Evolutionary conservation across 2,888 invertebrate species (phyloP), one percentile per base, ranked within the genome.

Genomic region (Agrotis ipsilon): DNA sequence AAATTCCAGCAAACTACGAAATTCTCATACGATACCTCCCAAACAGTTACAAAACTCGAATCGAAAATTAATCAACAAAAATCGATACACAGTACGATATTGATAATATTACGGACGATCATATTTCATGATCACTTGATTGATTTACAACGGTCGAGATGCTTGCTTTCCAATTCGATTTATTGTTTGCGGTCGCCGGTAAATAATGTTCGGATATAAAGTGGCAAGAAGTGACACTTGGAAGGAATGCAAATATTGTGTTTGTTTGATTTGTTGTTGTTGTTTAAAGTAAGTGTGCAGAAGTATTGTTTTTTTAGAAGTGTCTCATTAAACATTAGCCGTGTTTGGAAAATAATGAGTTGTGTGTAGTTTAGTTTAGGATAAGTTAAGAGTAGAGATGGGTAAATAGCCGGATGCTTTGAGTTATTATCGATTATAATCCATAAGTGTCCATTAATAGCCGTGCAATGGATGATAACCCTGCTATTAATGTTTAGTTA

Each of bases 161-260:
- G 89, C 86, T 90, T 89, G 91, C 91, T 94, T 92, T 93, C 92
- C 88, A 92, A 93, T 92, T 90, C 91, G 89, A 94, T 93, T 93
- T 93, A 93, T 92, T 92, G 91, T 91, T 88, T 85, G 87, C 86
- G 91, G 89, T 87, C 86, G 87, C 86, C 87, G 88, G 85, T 91
- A 87, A 88, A 83, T 87, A 84, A 70, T 54, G 58, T 75, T 78
- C 80, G 58, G 67, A 86, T 78, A 54, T 86, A 86, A 75, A 85
- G 72, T 72, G 68, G 68, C 88, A 89, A 79, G 89, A 91, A 84
- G 80, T 73, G 86, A 72, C 82, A 67, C 60, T 62, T 49, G 57
- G 57, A 54, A 51, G 21, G 51, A 46, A 54, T 62, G 68, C 70
- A 67, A 63, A 69, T 64, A 70, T 27, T n/a, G 49, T 21, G 14